Base-by-base conservation (phyloP, 2,888 invertebrate species). In the Actias luna region DNA sequence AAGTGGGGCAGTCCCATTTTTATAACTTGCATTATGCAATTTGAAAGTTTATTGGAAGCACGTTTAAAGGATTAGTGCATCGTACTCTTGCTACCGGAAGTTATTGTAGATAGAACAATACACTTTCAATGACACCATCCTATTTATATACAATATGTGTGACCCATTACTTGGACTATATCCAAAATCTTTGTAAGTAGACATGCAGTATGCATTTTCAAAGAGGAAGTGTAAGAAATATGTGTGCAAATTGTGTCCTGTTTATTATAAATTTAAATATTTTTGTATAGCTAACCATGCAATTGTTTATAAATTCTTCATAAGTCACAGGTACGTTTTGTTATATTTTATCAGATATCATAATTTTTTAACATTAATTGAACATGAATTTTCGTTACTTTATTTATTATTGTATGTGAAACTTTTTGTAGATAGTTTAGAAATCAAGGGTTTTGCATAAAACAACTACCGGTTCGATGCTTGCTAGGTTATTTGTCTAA, bases 141-240 rank as follows among this genome's bases (percentile, higher is more conserved):
- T 50, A 22, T 50, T 50, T 25, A 25, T 50, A 25, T 50, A 50
- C 4, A 50, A 50, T 25, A 25, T 50, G 12, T 22, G 25, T 50
- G 46, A 25, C 10, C 14, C 25, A 25, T 50, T 50, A 25, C 3
- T 50, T 50, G 46, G 46, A 50, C 46, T 12, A 25, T 50, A 50
- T 50, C 46, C 46, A 50, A 50, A 50, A 50, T 25, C 46, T 50
- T 50, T 50, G 25, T 25, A 25, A 50, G 12, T 50, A 25, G 46
- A 50, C 22, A 22, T 50, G 46, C 46, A 50, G 22, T 50, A 50
- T 12, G 46, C 46, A 50, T 50, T 50, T 12, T 50, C 46, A 50
- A 50, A 22, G 22, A 50, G 46, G 46, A 50, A 50, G 46, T 50
- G 46, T 12, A 25, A 16, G 46, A 22, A 50, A 50, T 50, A 25